These are phyloP conservation scores for Oryzaephilus surinamensis DNA, from an alignment of 1,140 invertebrate genomes.

Conservation along the genomic window DNA sequence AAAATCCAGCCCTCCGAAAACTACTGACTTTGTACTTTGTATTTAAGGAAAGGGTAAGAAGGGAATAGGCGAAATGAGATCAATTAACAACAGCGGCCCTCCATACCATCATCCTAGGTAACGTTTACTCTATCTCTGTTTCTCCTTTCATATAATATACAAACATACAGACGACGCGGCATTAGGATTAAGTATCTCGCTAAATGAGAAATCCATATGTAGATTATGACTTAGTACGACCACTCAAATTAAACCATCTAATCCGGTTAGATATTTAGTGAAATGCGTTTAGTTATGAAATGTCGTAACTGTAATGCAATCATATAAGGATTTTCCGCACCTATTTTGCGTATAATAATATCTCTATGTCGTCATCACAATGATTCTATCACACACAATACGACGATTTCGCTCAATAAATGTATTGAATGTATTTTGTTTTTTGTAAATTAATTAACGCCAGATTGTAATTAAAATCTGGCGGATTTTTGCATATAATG, in stretches of 20 bases:
- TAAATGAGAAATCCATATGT: conserved; percentile 33
- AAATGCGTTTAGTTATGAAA: no score
- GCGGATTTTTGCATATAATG: no score
- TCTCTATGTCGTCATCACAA: no score
- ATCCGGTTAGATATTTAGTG: no score
- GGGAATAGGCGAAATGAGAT: conserved; percentile 19
- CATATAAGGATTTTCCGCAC: no score
- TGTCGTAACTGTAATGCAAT: no score
- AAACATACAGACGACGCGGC: conserved; percentile 12
- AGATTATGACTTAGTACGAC: conserved; percentile 28
- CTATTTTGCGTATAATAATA: no score
- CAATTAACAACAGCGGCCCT: conserved; percentile 20
- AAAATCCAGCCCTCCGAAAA: neutral
- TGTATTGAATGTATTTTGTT: no score
- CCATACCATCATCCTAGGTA: conserved; percentile 8
- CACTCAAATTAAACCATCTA: neutral
- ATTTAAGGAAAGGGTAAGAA: conserved; percentile 10
- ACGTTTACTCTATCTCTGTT: conserved; percentile 4
- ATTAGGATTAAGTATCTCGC: conserved; percentile 30
- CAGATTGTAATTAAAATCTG: no score
- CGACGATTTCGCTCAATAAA: no score
- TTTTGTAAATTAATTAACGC: no score
- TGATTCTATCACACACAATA: no score
- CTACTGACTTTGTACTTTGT: neutral
- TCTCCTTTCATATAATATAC: neutral